Evolutionary conservation across 2,797 vertebrate genomes (phyloP).

Genomic region (Staurois parvus): DNA sequence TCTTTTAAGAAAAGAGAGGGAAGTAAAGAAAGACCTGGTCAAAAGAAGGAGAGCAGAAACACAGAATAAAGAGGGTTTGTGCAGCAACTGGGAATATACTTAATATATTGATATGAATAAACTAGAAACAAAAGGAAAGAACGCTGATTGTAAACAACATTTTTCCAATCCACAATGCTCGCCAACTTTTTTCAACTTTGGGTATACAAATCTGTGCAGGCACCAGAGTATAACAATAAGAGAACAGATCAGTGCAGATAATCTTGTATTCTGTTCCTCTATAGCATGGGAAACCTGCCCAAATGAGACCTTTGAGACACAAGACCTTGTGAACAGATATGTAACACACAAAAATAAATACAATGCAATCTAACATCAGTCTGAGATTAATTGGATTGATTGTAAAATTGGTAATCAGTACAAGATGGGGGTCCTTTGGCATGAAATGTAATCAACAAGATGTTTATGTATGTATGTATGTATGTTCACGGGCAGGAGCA

Average conservation of each 20-base stretch:
- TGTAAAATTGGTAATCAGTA: slow-evolving; percentile 42
- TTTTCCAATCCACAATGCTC: background rate
- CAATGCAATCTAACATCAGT: slow-evolving; percentile 35
- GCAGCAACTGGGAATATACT: no score
- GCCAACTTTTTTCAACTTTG: background rate
- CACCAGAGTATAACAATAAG: slow-evolving; percentile 27
- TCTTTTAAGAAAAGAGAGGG: no score
- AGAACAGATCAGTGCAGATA: slow-evolving; percentile 34
- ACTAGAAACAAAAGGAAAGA: background rate
- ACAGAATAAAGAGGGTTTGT: no score
- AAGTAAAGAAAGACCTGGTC: no score
- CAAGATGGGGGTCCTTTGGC: slow-evolving; percentile 60
- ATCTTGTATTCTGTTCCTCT: slow-evolving; percentile 35
- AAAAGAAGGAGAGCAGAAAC: no score
- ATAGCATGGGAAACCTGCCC: slow-evolving; percentile 31
- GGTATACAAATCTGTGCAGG: background rate
- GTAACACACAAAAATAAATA: slow-evolving; percentile 39
- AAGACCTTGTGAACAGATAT: slow-evolving; percentile 45
- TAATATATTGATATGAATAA: background rate
- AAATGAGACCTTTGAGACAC: slow-evolving; percentile 41
- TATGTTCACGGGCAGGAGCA: slow-evolving; percentile 55
- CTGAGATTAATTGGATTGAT: slow-evolving; percentile 60
- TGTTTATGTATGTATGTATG: slow-evolving; percentile 61
- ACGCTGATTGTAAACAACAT: background rate
- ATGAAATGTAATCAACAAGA: slow-evolving; percentile 61